A percentile compares a stretch with the other conserved stretches of the same genome.
Evolutionary conservation across 2,888 invertebrate genomes (phyloP).

Genomic region (Rhagophthalmus giganteus): DNA sequence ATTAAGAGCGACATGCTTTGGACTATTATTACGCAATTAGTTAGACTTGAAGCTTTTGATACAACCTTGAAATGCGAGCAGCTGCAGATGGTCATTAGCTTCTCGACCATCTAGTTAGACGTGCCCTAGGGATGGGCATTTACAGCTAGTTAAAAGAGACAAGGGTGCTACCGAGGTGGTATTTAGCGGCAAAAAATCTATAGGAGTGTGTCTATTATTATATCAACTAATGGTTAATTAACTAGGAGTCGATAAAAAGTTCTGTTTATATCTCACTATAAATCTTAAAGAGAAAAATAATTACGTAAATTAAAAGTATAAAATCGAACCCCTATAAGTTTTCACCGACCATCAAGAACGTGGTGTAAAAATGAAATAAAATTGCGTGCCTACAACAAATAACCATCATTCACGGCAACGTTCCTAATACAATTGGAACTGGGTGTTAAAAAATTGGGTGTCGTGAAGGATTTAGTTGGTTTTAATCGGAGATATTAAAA

Average conservation of each 20-base stretch:
- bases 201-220: conserved; percentile 26
- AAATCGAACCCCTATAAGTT: no score
- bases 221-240: conserved; percentile 8
- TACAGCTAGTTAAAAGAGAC: conserved; percentile 35
- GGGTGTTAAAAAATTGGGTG: conserved; percentile 15
- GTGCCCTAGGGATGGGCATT: conserved; percentile 32
- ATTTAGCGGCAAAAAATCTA: conserved; percentile 26
- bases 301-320: no score
- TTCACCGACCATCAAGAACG: no score
- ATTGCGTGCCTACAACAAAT: conserved; percentile 14
- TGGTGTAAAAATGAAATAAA: conserved; percentile 13
- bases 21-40: conserved; percentile 28
- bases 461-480: conserved; percentile 11
- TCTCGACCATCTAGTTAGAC: conserved; percentile 25
- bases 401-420: conserved; percentile 13
- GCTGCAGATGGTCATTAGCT: conserved; percentile 31
- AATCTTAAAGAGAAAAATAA: no score
- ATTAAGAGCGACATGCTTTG: conserved; percentile 19
- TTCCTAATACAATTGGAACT: conserved; percentile 7
- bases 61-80: conserved; percentile 23
- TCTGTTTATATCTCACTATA: background rate
- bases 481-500: conserved; percentile 13
- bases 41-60: conserved; percentile 17
- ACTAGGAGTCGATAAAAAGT: conserved; percentile 4
- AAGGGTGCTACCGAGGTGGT: conserved; percentile 38